Conservation (phyloP, 2,888 invertebrate genomes). For the Epistrophella euchroma region DNA sequence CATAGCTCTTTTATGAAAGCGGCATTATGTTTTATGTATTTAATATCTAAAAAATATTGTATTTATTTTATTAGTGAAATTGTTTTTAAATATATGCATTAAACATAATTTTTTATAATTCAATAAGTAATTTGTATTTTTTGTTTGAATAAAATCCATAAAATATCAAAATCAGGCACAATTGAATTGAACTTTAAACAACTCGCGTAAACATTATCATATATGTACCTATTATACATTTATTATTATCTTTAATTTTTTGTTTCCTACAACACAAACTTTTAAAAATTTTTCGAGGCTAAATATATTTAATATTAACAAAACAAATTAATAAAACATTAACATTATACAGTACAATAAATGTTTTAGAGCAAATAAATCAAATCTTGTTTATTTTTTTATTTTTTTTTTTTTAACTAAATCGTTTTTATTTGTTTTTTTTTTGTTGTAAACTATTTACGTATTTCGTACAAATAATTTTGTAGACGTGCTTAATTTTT, state of each 20-base stretch:
- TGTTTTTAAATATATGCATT: too few relatives aligned
- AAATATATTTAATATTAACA: constrained; percentile 15
- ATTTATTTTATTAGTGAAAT: too few relatives aligned
- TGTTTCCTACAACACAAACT: not conserved
- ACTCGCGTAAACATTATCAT: not conserved
- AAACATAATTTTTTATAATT: too few relatives aligned
- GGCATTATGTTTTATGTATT: too few relatives aligned
- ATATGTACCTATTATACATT: not conserved
- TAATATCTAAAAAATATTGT: too few relatives aligned
- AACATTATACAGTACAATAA: constrained; percentile 47
- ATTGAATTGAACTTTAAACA: constrained; percentile 37
- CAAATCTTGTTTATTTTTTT: constrained; percentile 19
- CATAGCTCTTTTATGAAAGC: too few relatives aligned
- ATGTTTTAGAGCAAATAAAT: constrained; percentile 18
- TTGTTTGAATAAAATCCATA: not conserved
- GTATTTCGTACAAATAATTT: not conserved
- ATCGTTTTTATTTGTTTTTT: constrained; percentile 14
- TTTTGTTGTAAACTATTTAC: not conserved
- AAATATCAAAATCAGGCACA: not conserved
- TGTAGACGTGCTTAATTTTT: not conserved
- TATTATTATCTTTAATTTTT: not conserved
- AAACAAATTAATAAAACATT: not conserved
- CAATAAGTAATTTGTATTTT: too few relatives aligned
- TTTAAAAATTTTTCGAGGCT: constrained; percentile 29
- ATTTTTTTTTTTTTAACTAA: constrained; percentile 1